Base-by-base conservation (phyloP, 2,797 vertebrate species). In the Clamator glandarius region DNA sequence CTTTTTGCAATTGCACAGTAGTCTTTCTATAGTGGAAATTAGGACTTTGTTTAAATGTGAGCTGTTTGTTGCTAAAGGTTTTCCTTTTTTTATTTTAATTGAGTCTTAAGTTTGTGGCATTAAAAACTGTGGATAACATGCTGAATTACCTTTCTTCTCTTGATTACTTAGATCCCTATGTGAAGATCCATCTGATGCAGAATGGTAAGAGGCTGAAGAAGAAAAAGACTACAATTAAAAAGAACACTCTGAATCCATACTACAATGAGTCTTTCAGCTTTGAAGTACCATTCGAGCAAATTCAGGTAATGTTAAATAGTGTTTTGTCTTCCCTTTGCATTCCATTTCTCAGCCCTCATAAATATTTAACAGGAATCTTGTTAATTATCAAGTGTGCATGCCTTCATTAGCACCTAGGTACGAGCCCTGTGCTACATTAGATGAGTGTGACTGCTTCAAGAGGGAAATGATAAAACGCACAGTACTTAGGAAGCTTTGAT, bases 191-290 rank as follows among this genome's bases (percentile, higher is more conserved):
- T 97, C 98, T 99, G 98, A 99, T 99, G 99, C 99, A 99, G 97
- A 99, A 99, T 4, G 99, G 99, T 76, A 99, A 99, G 97, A 98
- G 99, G 89, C 98, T 99, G 98, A 99, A 99, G 98, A 99, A 99
- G 98, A 99, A 99, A 98, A 99, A 99, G 98, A 99, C 99, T 90
- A 99, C 99, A 94, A 99, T 99, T 98, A 99, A 99, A 97, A 99
- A 99, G 98, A 99, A 99, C 97, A 99, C 99, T 73, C 99, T 99
- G 87, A 99, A 99, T 98, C 99, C 99, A 92, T 99, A 99, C 97
- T 99, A 99, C 98, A 99, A 99, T 1, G 99, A 99, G 97, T 99
- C 99, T 84, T 99, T 99, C 98, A 99, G 99, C 98, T 99, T 99
- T 96, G 99, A 99, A 98, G 99, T 99, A 98, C 99, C 99, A 35